These are phyloP conservation scores for Microchirus variegatus DNA, from an alignment of 2,797 vertebrate genomes.

Conservation along the genomic window DNA sequence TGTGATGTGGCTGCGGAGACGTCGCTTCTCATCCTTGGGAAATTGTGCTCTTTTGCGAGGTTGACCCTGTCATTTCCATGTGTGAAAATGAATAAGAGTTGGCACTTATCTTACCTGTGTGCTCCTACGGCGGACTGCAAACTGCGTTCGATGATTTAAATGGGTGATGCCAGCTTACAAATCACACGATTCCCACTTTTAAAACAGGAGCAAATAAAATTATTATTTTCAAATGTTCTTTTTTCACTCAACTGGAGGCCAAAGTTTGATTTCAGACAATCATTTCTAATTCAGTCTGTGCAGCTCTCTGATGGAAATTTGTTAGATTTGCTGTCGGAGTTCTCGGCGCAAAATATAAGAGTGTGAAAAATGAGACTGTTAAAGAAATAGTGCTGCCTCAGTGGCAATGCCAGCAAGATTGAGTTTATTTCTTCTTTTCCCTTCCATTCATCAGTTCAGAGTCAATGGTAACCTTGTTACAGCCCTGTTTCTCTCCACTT, in stretches of 20 bases:
- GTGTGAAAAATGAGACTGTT: conserved; percentile 41
- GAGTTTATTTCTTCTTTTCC: conserved; percentile 33
- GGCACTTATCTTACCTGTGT: conserved; percentile 13
- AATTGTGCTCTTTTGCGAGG: background rate
- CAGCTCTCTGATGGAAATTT: conserved; percentile 42
- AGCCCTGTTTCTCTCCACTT: conserved; percentile 39
- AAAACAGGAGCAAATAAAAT: conserved; percentile 3
- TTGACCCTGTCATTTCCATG: conserved; percentile 32
- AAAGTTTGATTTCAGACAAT: conserved; percentile 35
- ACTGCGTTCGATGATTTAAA: too few species aligned
- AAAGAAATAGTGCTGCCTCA: conserved; percentile 47
- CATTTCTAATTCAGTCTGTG: conserved; percentile 38
- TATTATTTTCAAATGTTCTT: background rate
- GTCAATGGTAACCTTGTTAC: conserved; percentile 60
- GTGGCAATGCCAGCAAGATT: conserved; percentile 42
- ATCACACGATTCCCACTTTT: background rate
- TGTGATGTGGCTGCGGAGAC: conserved; percentile 25
- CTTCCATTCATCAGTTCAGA: conserved; percentile 51
- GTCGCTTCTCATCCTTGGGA: background rate
- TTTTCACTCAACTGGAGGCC: background rate
- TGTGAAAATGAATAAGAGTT: conserved; percentile 28
- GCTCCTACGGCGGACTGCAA: background rate
- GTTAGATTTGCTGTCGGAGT: conserved; percentile 37
- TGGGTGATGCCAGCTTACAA: too few species aligned
- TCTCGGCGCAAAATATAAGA: conserved; percentile 25